phyloP scores from a whole-genome alignment of 1,140 invertebrate species.

The Papilio glaucus region DNA sequence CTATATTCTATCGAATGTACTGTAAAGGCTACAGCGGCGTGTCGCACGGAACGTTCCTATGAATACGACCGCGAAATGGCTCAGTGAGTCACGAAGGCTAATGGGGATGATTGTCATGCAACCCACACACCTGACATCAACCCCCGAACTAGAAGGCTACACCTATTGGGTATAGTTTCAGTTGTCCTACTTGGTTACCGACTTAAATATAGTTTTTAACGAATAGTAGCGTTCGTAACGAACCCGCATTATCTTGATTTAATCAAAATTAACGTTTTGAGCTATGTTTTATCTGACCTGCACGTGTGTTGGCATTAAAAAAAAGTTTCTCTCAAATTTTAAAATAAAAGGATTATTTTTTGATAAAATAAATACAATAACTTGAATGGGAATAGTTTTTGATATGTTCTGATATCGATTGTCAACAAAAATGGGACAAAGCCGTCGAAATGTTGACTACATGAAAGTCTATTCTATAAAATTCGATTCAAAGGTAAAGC shows the following conservation, averaged over 20 bases:
- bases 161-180: neutral
- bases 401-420: neutral
- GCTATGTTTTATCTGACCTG: no score
- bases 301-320: no score
- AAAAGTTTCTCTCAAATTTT: no score
- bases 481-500: constrained; percentile 5
- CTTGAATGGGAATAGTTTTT: neutral
- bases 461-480: constrained; percentile 9
- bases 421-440: constrained; percentile 1
- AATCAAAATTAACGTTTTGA: no score
- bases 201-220: no score
- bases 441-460: constrained; percentile 1
- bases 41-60: constrained; percentile 74
- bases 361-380: neutral
- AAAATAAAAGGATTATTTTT: no score
- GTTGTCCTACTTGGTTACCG: neutral
- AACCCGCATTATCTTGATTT: no score
- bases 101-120: constrained; percentile 65
- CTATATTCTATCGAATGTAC: constrained; percentile 40
- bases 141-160: constrained; percentile 18
- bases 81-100: constrained; percentile 74
- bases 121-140: constrained; percentile 44
- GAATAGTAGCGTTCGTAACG: no score
- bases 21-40: constrained; percentile 56
- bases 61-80: constrained; percentile 70